Conservation (phyloP, 2,113 vertebrate genomes). For the Mus pahari region DNA sequence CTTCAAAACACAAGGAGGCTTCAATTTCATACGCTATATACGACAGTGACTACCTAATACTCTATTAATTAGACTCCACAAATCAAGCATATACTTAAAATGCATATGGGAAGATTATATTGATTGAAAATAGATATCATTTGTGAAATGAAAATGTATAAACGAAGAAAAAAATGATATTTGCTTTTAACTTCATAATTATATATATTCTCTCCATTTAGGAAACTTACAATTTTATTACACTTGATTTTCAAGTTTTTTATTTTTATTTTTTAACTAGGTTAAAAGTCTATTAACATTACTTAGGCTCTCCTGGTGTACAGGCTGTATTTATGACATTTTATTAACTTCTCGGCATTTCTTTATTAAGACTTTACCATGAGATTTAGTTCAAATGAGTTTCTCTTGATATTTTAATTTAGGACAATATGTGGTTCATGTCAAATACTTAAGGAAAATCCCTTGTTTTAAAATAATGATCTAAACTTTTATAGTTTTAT, state of each 20-base stretch:
- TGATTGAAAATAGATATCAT: not conserved
- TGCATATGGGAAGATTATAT: not conserved
- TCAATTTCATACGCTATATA: not conserved
- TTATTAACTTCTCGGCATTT: not conserved
- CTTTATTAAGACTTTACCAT: not conserved
- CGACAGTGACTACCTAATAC: not conserved
- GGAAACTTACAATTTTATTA: constrained; percentile 6
- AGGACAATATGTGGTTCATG: not conserved
- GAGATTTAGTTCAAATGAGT: not conserved
- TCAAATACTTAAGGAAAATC: not conserved
- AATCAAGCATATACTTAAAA: not conserved
- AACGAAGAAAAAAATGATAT: not conserved
- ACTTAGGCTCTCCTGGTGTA: not conserved
- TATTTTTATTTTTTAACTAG: not conserved
- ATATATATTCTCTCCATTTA: not conserved
- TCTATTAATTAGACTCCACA: not conserved
- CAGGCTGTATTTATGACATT: not conserved
- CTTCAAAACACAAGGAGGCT: not conserved
- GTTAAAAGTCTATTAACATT: not conserved
- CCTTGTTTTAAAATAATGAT: not conserved
- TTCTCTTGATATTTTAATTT: not conserved
- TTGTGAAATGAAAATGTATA: not conserved
- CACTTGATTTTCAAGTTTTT: not conserved
- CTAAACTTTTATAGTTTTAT: not conserved
- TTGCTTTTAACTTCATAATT: constrained; percentile 13